Conservation (phyloP, 2,113 vertebrate species). For the Ahaetulla prasina region DNA sequence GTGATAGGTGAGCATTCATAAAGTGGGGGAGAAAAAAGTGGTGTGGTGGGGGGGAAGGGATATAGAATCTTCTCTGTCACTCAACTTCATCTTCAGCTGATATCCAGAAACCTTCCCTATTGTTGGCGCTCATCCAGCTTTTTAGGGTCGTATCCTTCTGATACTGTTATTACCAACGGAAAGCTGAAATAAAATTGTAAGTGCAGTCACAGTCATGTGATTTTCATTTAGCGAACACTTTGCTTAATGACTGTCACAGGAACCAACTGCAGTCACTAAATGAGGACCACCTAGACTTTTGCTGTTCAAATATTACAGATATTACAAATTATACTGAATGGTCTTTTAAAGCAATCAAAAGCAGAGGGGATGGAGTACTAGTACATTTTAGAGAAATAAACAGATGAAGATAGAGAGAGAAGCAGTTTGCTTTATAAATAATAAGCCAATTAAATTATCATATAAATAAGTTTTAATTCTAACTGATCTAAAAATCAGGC, state of each 20-base stretch:
- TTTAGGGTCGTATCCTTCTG: not conserved
- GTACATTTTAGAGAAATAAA: not conserved
- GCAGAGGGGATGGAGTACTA: not conserved
- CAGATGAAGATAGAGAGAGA: not conserved
- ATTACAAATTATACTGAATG: not conserved
- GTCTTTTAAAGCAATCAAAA: not conserved
- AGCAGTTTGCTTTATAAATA: not conserved
- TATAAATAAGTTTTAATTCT: not conserved
- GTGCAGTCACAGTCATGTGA: not conserved
- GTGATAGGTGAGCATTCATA: not conserved
- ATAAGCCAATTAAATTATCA: not conserved
- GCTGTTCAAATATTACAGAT: not conserved
- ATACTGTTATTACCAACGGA: not conserved
- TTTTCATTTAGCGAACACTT: not conserved
- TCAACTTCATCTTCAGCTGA: not conserved
- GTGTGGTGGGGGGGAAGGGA: not conserved
- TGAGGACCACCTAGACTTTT: not conserved
- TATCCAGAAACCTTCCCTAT: not conserved
- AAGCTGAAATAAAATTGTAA: not conserved
- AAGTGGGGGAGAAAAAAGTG: not conserved
- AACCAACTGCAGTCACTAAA: not conserved
- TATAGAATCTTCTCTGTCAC: not conserved
- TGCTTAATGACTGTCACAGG: not conserved
- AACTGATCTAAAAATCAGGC: not conserved
- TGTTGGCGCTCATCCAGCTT: not conserved